These are phyloP conservation scores for Natrix natrix DNA, from an alignment of 2,797 vertebrate species.

Conservation along the genomic window DNA sequence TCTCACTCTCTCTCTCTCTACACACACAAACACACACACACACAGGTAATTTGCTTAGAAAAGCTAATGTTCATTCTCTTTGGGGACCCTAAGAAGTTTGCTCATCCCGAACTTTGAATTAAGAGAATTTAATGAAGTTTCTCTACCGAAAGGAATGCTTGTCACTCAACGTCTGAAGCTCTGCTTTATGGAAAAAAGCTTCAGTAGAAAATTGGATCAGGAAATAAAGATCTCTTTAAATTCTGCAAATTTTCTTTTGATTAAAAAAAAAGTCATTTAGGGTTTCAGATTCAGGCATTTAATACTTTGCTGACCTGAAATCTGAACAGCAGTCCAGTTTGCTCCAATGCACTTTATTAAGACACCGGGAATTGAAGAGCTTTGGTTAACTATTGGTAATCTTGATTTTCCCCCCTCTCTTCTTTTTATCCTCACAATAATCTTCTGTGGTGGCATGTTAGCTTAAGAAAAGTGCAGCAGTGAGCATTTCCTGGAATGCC, in stretches of 20 bases:
- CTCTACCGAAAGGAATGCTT: background rate
- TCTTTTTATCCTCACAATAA: background rate
- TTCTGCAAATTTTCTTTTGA: background rate
- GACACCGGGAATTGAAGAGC: background rate
- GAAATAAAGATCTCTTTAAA: background rate
- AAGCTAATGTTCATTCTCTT: background rate
- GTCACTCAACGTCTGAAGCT: background rate
- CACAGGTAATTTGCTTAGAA: background rate
- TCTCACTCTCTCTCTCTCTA: background rate
- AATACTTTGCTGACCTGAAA: slow-evolving; percentile 5
- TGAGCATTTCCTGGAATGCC: background rate
- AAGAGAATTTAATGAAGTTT: background rate
- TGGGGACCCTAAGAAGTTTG: background rate
- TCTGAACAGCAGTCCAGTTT: background rate
- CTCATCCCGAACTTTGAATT: background rate
- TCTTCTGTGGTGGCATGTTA: background rate
- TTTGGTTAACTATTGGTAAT: background rate
- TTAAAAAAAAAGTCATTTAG: background rate
- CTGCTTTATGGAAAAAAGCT: background rate
- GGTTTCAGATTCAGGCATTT: background rate
- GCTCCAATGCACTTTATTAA: background rate
- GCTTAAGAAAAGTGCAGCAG: background rate
- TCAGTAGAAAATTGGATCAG: background rate
- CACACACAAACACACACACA: background rate
- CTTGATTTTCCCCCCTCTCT: background rate